Evolutionary conservation across 2,888 invertebrate species (phyloP).

Genomic region (Resseliella maxima): DNA sequence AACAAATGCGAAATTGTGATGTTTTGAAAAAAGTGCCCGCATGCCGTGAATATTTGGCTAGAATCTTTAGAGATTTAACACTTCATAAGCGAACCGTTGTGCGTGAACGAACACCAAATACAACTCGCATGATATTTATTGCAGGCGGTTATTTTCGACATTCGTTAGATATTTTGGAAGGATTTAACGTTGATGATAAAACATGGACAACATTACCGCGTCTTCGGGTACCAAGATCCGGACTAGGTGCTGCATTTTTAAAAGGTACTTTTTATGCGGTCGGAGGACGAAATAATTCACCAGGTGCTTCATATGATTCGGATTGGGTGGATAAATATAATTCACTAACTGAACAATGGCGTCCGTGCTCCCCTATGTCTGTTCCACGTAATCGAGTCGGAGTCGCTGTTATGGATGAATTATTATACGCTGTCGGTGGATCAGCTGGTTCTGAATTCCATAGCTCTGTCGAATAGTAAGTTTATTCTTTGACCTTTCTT

Average conservation of each 20-base stretch:
- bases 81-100: constrained; percentile 87
- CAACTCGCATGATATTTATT: constrained; percentile 89
- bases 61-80: constrained; percentile 90
- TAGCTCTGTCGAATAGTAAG: constrained; percentile 88
- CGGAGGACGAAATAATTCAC: constrained; percentile 91
- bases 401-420: constrained; percentile 93
- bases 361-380: constrained; percentile 88
- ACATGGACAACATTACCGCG: constrained; percentile 85
- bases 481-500: not conserved
- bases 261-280: constrained; percentile 92
- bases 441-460: constrained; percentile 88
- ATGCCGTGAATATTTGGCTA: constrained; percentile 88
- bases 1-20: constrained; percentile 91
- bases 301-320: constrained; percentile 86
- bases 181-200: constrained; percentile 87
- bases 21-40: constrained; percentile 88
- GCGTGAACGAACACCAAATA: constrained; percentile 87
- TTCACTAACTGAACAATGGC: constrained; percentile 86
- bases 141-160: constrained; percentile 90
- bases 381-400: constrained; percentile 89
- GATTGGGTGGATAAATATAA: constrained; percentile 91
- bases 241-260: constrained; percentile 85
- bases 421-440: constrained; percentile 92
- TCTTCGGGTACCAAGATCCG: constrained; percentile 88
- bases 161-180: constrained; percentile 88